A percentile compares a stretch with the other conserved stretches of the same genome.
These are phyloP conservation scores for Drosophila macrospina DNA, from an alignment of 2,888 invertebrate species.

Conservation along the genomic window DNA sequence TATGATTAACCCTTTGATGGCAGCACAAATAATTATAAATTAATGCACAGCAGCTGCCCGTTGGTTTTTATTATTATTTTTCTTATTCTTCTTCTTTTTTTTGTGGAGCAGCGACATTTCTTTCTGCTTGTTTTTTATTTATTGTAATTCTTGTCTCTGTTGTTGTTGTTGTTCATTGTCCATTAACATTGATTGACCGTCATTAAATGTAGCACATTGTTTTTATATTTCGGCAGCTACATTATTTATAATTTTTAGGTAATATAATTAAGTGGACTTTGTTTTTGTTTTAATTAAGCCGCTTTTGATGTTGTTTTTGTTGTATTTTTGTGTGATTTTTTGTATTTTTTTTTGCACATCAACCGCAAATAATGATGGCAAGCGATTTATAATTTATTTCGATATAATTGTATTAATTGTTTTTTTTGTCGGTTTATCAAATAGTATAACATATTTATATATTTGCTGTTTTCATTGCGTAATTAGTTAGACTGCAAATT, in stretches of 20 bases:
- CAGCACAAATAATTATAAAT: conserved; percentile 62
- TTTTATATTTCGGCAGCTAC: conserved; percentile 27
- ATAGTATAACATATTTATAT: conserved; percentile 51
- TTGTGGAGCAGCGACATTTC: conserved; percentile 24
- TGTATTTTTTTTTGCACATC: conserved; percentile 22
- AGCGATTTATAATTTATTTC: conserved; percentile 53
- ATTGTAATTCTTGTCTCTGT: conserved; percentile 17
- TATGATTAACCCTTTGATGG: conserved; percentile 64
- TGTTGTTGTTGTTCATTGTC: too few species aligned
- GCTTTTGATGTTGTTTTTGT: conserved; percentile 54
- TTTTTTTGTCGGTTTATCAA: conserved; percentile 21
- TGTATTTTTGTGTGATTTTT: conserved; percentile 16
- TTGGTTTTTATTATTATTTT: too few species aligned
- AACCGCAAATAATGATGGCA: conserved; percentile 23
- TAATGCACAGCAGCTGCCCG: conserved; percentile 51
- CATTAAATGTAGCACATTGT: conserved; percentile 36
- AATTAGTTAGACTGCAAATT: conserved; percentile 41
- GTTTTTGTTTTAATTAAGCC: conserved; percentile 63
- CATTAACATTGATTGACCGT: conserved; percentile 40
- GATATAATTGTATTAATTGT: conserved; percentile 49
- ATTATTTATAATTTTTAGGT: conserved; percentile 44
- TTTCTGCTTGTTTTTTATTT: conserved; percentile 18
- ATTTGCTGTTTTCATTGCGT: conserved; percentile 46
- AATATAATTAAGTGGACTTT: conserved; percentile 58
- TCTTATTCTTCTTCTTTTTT: not conserved